phyloP scores from a whole-genome alignment of 2,888 invertebrate species.

The Brachycybe producta region DNA sequence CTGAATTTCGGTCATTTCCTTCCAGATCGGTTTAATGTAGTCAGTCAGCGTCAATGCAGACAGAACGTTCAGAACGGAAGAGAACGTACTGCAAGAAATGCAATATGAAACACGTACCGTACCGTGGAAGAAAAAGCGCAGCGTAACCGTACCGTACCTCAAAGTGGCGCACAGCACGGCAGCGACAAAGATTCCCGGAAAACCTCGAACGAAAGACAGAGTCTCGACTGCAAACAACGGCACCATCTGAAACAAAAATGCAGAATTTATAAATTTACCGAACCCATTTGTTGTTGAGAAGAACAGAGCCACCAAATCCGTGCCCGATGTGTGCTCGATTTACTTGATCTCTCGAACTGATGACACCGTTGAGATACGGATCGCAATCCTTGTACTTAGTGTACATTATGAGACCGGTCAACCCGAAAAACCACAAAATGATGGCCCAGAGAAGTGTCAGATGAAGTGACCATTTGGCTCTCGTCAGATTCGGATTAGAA shows the following conservation, averaged over 20 bases:
- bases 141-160: neutral
- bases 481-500: conserved; percentile 7
- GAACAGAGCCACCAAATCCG: too few relatives aligned
- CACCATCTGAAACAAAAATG: conserved; percentile 8
- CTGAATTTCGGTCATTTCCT: neutral
- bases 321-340: neutral
- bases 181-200: conserved; percentile 8
- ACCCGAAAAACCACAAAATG: neutral
- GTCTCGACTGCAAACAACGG: conserved; percentile 8
- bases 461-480: conserved; percentile 2
- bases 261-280: too few relatives aligned
- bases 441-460: neutral
- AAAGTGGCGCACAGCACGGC: conserved; percentile 7
- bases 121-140: neutral
- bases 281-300: too few relatives aligned
- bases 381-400: neutral
- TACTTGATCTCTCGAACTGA: neutral
- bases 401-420: neutral
- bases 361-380: neutral
- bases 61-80: conserved; percentile 3
- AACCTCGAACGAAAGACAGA: conserved; percentile 1
- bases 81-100: conserved; percentile 7
- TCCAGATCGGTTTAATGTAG: neutral
- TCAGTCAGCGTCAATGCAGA: conserved; percentile 1
- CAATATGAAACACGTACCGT: neutral